Evolutionary conservation across 2,888 invertebrate genomes (phyloP).

Genomic region (Pachymerium ferrugineum): DNA sequence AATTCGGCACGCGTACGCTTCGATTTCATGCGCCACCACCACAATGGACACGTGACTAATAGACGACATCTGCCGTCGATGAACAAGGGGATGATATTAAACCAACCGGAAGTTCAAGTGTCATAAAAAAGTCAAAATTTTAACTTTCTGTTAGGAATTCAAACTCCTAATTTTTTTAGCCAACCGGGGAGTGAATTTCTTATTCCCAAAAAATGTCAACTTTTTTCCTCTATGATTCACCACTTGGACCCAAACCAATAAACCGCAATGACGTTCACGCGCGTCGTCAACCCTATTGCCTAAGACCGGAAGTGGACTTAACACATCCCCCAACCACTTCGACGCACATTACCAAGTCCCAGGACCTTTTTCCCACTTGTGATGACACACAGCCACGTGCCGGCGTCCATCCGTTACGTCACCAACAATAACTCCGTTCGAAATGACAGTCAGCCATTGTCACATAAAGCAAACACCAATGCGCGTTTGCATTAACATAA

Average conservation of each 20-base stretch:
- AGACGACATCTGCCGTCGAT: neutral
- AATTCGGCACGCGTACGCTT: slow-evolving; percentile 4
- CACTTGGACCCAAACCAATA: neutral
- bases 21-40: neutral
- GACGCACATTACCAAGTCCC: neutral
- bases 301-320: slow-evolving; percentile 8
- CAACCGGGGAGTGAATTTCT: too few species aligned
- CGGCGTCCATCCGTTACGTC: slow-evolving; percentile 8
- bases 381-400: slow-evolving; percentile 4
- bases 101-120: neutral
- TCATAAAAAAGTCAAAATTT: neutral
- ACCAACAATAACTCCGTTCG: neutral
- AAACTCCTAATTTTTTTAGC: too few species aligned
- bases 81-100: neutral
- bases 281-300: neutral
- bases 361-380: neutral
- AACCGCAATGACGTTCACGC: neutral
- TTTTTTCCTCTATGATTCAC: neutral
- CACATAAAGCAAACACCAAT: slow-evolving; percentile 9
- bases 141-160: too few species aligned
- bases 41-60: neutral
- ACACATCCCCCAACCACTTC: neutral
- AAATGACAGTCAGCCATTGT: slow-evolving; percentile 4
- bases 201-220: too few species aligned
- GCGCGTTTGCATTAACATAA: slow-evolving; percentile 3